Evolutionary conservation across 2,888 invertebrate genomes (phyloP).

Genomic region (Hirtodrosophila trivittata): DNA sequence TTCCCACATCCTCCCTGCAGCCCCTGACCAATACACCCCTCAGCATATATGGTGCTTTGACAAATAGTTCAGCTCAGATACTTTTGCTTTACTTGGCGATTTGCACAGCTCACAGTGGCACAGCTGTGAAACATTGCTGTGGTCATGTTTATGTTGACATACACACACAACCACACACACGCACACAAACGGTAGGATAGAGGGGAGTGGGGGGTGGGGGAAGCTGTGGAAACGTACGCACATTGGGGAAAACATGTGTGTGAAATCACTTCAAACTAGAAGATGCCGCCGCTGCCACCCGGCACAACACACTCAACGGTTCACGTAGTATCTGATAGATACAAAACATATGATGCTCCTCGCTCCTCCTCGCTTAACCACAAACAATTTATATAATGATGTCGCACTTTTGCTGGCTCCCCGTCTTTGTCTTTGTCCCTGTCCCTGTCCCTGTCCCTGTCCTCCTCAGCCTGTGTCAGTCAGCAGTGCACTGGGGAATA

Average conservation of each 20-base stretch:
- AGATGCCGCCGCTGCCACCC: slow-evolving; percentile 10
- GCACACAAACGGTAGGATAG: too few species aligned
- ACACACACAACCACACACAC: slow-evolving; percentile 16
- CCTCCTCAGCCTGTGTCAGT: too few species aligned
- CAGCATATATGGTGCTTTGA: slow-evolving; percentile 53
- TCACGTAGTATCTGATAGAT: slow-evolving; percentile 70
- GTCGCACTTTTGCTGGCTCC: slow-evolving; percentile 70
- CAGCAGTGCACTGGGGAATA: slow-evolving; percentile 61
- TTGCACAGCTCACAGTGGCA: slow-evolving; percentile 26
- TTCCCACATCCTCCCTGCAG: neutral
- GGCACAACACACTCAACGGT: slow-evolving; percentile 12
- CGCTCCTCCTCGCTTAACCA: slow-evolving; percentile 33
- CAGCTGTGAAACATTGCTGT: slow-evolving; percentile 75
- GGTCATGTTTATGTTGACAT: slow-evolving; percentile 64
- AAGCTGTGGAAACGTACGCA: neutral
- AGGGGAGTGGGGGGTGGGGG: slow-evolving; percentile 6
- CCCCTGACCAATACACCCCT: slow-evolving; percentile 1
- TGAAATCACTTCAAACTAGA: slow-evolving; percentile 71
- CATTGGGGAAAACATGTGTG: slow-evolving; percentile 63
- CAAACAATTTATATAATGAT: slow-evolving; percentile 78
- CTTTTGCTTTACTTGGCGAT: slow-evolving; percentile 35
- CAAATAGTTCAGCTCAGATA: slow-evolving; percentile 59
- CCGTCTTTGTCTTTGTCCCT: neutral
- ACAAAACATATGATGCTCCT: slow-evolving; percentile 73
- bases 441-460: too few species aligned